These are phyloP conservation scores for Ailuropoda melanoleuca DNA, from an alignment of 2,113 vertebrate species.

Conservation along the genomic window DNA sequence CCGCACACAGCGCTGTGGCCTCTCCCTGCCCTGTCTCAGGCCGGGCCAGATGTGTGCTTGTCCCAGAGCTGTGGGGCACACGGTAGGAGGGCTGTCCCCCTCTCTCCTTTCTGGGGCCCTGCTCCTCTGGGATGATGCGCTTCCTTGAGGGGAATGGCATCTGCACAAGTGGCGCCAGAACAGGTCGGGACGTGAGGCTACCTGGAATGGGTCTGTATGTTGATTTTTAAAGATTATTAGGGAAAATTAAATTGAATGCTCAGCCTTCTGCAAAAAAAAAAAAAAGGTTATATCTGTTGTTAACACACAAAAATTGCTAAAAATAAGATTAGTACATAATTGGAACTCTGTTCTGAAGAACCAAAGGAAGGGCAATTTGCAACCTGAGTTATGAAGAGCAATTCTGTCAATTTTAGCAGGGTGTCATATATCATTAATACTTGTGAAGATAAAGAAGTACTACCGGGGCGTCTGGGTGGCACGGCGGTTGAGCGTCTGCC, in stretches of 20 bases:
- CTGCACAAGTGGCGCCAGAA: background rate
- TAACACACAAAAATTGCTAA: background rate
- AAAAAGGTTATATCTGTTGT: no score
- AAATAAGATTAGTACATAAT: background rate
- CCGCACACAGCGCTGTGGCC: background rate
- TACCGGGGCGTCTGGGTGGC: no score
- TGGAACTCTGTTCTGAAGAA: background rate
- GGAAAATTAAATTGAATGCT: slow-evolving; percentile 78
- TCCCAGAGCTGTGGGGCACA: background rate
- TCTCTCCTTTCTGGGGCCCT: background rate
- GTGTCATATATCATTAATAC: background rate
- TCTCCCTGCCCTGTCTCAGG: background rate
- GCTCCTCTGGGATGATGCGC: background rate
- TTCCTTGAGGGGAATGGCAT: background rate
- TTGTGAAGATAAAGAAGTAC: background rate
- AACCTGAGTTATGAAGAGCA: background rate
- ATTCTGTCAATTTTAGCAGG: background rate
- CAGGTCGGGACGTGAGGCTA: background rate
- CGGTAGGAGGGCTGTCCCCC: background rate
- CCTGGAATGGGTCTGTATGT: slow-evolving; percentile 56
- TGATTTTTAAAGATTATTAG: slow-evolving; percentile 76
- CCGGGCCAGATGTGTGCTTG: background rate
- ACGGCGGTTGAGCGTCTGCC: no score
- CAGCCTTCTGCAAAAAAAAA: slow-evolving; percentile 42
- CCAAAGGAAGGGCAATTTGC: background rate